Conservation (phyloP, 2,797 vertebrate species). For the Numenius phaeopus region DNA sequence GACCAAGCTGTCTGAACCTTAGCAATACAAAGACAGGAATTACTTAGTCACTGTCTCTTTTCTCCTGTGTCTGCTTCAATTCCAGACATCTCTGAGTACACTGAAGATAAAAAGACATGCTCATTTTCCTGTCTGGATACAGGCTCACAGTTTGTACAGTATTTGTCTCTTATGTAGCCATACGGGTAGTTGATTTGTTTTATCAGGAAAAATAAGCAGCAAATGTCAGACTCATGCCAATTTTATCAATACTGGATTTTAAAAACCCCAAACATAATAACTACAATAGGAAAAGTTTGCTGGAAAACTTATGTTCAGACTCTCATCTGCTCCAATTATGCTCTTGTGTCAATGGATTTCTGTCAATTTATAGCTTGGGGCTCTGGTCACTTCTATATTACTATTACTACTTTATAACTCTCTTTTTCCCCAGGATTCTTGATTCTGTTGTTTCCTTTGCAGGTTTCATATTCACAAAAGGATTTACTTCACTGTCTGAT, state of each 20-base stretch:
- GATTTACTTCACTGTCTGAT: not conserved
- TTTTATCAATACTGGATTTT: not conserved
- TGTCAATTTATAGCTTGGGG: not conserved
- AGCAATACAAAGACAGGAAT: slow-evolving; percentile 23
- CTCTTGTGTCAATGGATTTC: not conserved
- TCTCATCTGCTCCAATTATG: not conserved
- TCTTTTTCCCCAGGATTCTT: not conserved
- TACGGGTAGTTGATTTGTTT: not conserved
- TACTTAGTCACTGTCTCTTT: slow-evolving; percentile 16
- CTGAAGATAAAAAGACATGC: not conserved
- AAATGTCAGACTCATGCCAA: not conserved
- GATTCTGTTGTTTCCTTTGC: not conserved
- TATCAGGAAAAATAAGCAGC: not conserved
- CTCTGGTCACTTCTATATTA: not conserved
- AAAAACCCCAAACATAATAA: not conserved
- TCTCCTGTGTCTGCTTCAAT: not conserved
- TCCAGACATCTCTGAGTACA: not conserved
- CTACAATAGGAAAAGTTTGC: not conserved
- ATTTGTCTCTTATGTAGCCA: not conserved
- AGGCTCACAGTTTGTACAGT: not conserved
- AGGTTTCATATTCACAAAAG: not conserved
- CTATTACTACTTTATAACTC: not conserved
- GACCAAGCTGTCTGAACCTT: slow-evolving; percentile 2
- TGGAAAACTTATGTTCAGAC: not conserved
- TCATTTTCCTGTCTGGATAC: not conserved